Percentiles rank a stretch among this genome's conserved stretches.
Evolutionary conservation across 2,888 invertebrate species (phyloP).

Genomic region (Adelphocoris suturalis): DNA sequence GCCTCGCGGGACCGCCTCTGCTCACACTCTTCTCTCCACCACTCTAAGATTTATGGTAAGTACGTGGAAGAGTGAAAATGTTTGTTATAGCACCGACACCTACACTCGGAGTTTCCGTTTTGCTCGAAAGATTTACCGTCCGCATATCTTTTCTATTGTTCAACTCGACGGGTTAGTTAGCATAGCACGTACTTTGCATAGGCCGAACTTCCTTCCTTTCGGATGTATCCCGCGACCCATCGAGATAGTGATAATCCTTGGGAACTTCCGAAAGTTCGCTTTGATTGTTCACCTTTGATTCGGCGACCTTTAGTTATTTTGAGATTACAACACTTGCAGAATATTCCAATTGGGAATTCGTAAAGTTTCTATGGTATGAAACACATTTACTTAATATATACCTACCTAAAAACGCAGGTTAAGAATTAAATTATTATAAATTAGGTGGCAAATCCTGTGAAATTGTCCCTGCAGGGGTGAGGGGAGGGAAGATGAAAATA

Average conservation of each 20-base stretch:
- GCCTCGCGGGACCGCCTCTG: background rate
- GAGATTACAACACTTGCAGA: no score
- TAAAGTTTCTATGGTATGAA: no score
- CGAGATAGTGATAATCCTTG: background rate
- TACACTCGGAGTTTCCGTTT: conserved; percentile 53
- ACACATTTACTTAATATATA: no score
- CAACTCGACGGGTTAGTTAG: conserved; percentile 56
- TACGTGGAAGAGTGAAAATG: conserved; percentile 65
- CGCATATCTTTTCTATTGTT: conserved; percentile 66
- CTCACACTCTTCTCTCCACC: background rate
- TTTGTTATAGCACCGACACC: conserved; percentile 61
- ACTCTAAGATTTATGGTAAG: conserved; percentile 52
- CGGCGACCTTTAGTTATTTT: no score
- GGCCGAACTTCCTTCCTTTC: conserved; percentile 47
- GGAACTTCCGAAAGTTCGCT: background rate
- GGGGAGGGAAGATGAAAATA: no score
- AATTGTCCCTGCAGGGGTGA: no score
- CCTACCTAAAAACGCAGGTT: no score
- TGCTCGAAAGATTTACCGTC: conserved; percentile 48
- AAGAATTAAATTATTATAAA: no score
- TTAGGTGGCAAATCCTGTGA: no score
- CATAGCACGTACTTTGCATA: conserved; percentile 60
- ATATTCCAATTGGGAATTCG: no score
- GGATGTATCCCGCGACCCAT: background rate
- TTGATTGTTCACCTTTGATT: background rate